Conservation (phyloP, 2,888 invertebrate genomes). For the Macrophya annulata region DNA sequence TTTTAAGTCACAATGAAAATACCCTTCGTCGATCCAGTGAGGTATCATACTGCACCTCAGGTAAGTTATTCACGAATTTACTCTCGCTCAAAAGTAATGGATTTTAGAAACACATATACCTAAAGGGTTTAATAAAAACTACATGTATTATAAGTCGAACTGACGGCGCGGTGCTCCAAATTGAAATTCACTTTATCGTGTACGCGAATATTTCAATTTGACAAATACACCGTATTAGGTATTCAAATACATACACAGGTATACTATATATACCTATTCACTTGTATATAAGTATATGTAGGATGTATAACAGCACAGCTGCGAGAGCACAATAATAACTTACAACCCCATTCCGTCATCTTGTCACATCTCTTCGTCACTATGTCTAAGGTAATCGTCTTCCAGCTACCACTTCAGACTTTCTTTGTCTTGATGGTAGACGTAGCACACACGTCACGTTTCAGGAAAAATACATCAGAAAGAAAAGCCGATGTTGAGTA, state of each 20-base stretch:
- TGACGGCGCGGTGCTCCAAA: neutral
- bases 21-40: neutral
- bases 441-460: neutral
- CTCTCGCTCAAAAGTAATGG: neutral
- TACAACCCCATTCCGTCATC: slow-evolving; percentile 19
- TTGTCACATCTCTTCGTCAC: slow-evolving; percentile 1
- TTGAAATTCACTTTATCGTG: slow-evolving; percentile 3
- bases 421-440: neutral
- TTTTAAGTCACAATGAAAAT: too few species aligned
- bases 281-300: too few species aligned
- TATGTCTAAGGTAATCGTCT: slow-evolving; percentile 4
- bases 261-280: neutral
- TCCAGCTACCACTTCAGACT: neutral
- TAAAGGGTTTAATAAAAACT: neutral
- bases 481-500: neutral
- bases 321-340: slow-evolving; percentile 11
- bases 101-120: neutral
- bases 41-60: neutral
- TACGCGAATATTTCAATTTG: neutral
- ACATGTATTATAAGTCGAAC: neutral
- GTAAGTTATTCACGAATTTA: neutral
- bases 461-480: slow-evolving; percentile 3
- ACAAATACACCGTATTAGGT: neutral
- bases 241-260: neutral
- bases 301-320: neutral